phyloP scores from a whole-genome alignment of 2,888 invertebrate genomes.

The Podotricha telesiphe region DNA sequence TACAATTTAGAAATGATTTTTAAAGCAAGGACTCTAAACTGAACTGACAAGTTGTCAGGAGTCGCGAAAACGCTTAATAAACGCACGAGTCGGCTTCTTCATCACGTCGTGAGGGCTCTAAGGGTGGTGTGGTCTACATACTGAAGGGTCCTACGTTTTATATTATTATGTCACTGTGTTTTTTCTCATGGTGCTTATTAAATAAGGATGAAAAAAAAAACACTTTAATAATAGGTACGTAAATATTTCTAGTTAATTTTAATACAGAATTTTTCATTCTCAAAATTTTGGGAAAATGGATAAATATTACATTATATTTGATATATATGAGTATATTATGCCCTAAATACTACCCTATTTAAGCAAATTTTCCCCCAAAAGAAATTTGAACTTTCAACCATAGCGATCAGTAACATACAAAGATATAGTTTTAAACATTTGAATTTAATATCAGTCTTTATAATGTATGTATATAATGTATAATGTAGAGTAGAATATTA shows the following conservation, averaged over 20 bases:
- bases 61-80: conserved; percentile 29
- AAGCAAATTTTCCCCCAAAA: no score
- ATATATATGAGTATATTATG: no score
- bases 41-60: conserved; percentile 33
- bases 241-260: neutral
- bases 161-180: conserved; percentile 15
- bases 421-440: no score
- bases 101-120: conserved; percentile 37
- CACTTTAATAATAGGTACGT: neutral
- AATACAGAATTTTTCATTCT: no score
- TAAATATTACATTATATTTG: no score
- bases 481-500: no score
- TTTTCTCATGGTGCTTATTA: neutral
- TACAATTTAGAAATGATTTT: conserved; percentile 25
- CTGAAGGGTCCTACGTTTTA: conserved; percentile 23
- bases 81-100: conserved; percentile 34
- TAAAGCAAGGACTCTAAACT: conserved; percentile 27
- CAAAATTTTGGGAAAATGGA: no score
- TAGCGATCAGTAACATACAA: no score
- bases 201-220: neutral
- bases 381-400: no score
- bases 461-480: no score
- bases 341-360: no score
- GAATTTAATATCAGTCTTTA: no score
- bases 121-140: conserved; percentile 28